Conservation (phyloP, 2,113 vertebrate genomes). For the Oreotrochilus melanogaster region DNA sequence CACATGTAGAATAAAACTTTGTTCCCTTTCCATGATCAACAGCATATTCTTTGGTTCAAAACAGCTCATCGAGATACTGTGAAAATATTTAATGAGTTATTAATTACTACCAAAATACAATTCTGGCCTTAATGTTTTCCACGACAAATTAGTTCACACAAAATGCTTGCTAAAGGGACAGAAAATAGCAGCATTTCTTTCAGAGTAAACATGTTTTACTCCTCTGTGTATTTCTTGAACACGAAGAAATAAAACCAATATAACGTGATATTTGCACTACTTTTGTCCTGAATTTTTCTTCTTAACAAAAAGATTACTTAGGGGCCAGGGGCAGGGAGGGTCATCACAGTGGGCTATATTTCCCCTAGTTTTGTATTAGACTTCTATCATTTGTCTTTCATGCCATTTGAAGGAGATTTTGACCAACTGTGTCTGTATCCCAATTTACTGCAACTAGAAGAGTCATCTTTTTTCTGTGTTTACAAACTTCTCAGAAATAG, state of each 20-base stretch:
- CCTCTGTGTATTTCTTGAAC: not conserved
- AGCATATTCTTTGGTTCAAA: not conserved
- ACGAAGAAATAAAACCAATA: not conserved
- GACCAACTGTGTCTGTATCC: not conserved
- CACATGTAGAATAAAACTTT: not conserved
- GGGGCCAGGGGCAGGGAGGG: no score
- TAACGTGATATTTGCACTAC: not conserved
- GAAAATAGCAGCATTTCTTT: not conserved
- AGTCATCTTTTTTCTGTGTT: not conserved
- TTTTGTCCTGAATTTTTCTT: not conserved
- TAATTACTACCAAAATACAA: not conserved
- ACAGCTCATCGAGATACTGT: not conserved
- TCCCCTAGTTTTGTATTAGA: not conserved
- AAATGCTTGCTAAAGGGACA: not conserved
- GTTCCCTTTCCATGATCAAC: not conserved
- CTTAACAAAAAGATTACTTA: not conserved
- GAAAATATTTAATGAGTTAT: not conserved
- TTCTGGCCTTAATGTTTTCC: not conserved
- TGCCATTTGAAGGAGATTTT: not conserved
- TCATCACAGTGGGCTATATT: not conserved
- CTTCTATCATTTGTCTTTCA: not conserved
- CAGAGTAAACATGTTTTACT: not conserved
- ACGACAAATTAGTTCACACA: not conserved
- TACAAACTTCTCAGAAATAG: not conserved
- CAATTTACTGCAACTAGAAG: not conserved